phyloP scores from a whole-genome alignment of 2,888 invertebrate genomes.

The Lycophotia porphyrea region DNA sequence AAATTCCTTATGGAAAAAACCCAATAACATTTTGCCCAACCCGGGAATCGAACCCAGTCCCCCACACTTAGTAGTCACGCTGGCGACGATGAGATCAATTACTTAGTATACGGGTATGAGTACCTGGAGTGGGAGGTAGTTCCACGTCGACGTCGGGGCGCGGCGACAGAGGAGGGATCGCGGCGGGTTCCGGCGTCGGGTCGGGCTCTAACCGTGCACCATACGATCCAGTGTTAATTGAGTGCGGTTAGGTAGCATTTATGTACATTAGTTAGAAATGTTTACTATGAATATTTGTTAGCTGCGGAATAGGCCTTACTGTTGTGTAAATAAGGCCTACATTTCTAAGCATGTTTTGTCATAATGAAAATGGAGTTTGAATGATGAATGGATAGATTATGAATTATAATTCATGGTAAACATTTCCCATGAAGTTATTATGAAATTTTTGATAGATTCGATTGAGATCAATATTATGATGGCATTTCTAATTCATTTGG shows the following conservation, averaged over 20 bases:
- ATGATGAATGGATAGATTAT: background rate
- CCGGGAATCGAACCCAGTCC: background rate
- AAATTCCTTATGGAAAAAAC: background rate
- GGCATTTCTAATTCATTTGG: background rate
- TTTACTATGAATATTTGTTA: constrained; percentile 40
- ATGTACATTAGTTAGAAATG: constrained; percentile 55
- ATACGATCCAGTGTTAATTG: constrained; percentile 63
- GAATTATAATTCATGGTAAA: constrained; percentile 30
- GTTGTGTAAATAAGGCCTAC: background rate
- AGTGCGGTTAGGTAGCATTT: constrained; percentile 68
- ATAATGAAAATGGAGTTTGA: constrained; percentile 3
- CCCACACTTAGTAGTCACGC: background rate
- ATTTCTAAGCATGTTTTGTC: background rate
- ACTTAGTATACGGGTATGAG: background rate
- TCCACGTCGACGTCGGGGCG: constrained; percentile 77
- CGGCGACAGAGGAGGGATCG: constrained; percentile 75
- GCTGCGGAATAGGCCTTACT: constrained; percentile 12
- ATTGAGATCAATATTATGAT: constrained; percentile 1
- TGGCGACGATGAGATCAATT: background rate
- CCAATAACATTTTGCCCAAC: background rate
- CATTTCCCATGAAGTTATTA: constrained; percentile 34
- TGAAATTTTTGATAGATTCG: constrained; percentile 17
- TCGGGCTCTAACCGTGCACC: constrained; percentile 79
- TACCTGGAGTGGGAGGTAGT: constrained; percentile 86
- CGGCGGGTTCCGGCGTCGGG: constrained; percentile 71